These are phyloP conservation scores for Elephantulus edwardii DNA, from an alignment of 2,113 vertebrate genomes.

Conservation along the genomic window DNA sequence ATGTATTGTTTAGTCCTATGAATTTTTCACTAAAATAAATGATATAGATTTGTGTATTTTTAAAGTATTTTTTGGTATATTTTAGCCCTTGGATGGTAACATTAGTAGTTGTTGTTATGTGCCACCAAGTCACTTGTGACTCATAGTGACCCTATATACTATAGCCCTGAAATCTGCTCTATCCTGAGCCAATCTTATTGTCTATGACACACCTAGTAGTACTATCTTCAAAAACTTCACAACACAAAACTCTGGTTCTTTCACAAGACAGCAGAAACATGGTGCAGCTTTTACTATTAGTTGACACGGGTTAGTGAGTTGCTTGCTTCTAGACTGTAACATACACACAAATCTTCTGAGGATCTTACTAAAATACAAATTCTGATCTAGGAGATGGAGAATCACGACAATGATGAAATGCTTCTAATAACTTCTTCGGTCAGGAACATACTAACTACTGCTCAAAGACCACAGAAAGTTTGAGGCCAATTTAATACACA, in stretches of 20 bases:
- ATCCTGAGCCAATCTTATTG: too few species aligned
- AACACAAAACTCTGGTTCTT: too few species aligned
- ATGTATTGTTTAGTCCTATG: neutral
- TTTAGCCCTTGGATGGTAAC: neutral
- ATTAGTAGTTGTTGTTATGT: too few species aligned
- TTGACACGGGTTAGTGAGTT: neutral
- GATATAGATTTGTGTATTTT: constrained; percentile 14
- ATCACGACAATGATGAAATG: fast-evolving
- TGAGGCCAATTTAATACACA: fast-evolving
- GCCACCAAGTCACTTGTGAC: too few species aligned
- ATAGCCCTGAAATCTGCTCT: too few species aligned
- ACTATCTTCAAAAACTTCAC: too few species aligned
- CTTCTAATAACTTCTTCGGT: fast-evolving
- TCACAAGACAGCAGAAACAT: neutral
- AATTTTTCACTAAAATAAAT: constrained; percentile 50
- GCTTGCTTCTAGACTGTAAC: neutral
- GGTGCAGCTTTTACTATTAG: neutral
- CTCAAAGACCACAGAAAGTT: fast-evolving
- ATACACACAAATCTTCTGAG: neutral
- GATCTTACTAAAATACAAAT: neutral
- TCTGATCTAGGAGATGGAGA: too few species aligned
- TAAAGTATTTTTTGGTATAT: neutral
- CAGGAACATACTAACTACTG: fast-evolving
- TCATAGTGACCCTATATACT: too few species aligned
- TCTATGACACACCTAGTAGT: too few species aligned